Conservation (phyloP, 2,113 vertebrate species). For the Myrmophylax atrothorax region DNA sequence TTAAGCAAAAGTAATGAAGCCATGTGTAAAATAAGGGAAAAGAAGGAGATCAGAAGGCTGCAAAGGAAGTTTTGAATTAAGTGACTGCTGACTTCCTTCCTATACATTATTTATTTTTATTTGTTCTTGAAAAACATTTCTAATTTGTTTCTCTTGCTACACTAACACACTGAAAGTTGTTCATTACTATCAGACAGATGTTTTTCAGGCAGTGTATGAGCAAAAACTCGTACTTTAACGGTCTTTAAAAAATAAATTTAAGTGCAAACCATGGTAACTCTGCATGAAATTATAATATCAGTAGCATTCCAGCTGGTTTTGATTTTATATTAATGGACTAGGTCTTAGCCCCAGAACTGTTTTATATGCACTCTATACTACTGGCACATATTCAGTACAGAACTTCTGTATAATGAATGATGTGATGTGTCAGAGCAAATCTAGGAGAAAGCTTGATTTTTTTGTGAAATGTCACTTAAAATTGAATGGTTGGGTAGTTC, state of each 20-base stretch:
- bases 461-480: neutral
- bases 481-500: neutral
- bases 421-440: neutral
- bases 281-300: neutral
- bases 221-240: neutral
- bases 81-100: neutral
- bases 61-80: conserved; percentile 3
- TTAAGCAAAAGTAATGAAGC: neutral
- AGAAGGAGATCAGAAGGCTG: neutral
- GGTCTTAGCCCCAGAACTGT: neutral
- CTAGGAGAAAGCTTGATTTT: neutral
- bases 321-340: neutral
- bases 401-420: neutral
- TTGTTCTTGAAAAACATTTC: conserved; percentile 7
- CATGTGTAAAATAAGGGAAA: neutral
- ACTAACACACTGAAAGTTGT: neutral
- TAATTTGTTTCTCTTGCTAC: neutral
- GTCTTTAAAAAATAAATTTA: neutral
- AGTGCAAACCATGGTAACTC: neutral
- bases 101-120: neutral
- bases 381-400: neutral
- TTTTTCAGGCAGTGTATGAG: neutral
- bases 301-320: neutral
- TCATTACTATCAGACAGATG: neutral
- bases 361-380: neutral